Conservation (phyloP, 2,888 invertebrate species). For the Tiphia femorata region DNA sequence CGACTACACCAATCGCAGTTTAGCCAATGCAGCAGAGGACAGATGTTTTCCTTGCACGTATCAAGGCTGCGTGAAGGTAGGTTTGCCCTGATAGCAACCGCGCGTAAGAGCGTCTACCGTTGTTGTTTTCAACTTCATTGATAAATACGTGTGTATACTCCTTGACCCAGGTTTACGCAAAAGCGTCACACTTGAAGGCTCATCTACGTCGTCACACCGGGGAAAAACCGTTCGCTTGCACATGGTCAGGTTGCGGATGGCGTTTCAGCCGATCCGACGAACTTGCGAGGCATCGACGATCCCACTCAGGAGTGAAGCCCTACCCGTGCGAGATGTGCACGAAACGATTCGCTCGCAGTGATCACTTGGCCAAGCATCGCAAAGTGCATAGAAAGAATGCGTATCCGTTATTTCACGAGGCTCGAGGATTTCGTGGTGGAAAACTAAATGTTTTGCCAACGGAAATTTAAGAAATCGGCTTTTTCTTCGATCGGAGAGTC, state of each 20-base stretch:
- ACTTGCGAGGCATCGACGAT: slow-evolving; percentile 90
- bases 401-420: slow-evolving; percentile 56
- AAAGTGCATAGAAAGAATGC: slow-evolving; percentile 82
- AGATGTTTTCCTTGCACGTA: slow-evolving; percentile 67
- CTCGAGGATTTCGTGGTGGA: slow-evolving; percentile 51
- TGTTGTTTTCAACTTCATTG: neutral
- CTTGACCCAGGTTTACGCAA: slow-evolving; percentile 81
- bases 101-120: neutral
- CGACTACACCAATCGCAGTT: slow-evolving; percentile 66
- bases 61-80: slow-evolving; percentile 65
- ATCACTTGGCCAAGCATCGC: slow-evolving; percentile 93
- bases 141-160: too few species aligned
- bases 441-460: slow-evolving; percentile 55
- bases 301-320: slow-evolving; percentile 96
- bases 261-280: slow-evolving; percentile 95
- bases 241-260: slow-evolving; percentile 89
- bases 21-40: slow-evolving; percentile 59
- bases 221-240: slow-evolving; percentile 81
- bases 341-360: slow-evolving; percentile 92
- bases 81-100: neutral
- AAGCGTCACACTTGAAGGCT: slow-evolving; percentile 91
- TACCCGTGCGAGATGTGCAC: slow-evolving; percentile 90
- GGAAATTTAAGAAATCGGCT: slow-evolving; percentile 47
- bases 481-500: neutral
- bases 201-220: slow-evolving; percentile 89